Evolutionary conservation across 2,113 vertebrate species (phyloP).

Genomic region (Pelvicachromis taeniatus): DNA sequence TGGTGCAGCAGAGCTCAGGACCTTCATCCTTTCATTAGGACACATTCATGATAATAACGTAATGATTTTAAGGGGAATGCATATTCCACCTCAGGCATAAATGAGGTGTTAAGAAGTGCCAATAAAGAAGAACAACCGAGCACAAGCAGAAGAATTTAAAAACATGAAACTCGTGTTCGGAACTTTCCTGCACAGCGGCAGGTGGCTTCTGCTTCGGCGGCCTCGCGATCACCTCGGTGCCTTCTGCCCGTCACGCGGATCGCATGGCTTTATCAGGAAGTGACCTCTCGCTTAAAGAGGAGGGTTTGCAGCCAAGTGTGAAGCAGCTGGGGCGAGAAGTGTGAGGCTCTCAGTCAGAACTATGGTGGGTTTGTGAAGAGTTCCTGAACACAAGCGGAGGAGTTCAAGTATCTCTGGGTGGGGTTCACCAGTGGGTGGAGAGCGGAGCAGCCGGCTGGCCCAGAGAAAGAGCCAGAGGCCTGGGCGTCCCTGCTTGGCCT

Average conservation of each 20-base stretch:
- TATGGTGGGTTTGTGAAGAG: not conserved
- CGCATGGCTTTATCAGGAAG: not conserved
- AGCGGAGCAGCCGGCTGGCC: too few species aligned
- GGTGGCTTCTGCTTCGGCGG: rapidly evolving
- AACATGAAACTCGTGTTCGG: not conserved
- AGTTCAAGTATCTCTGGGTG: not conserved
- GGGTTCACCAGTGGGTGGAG: not conserved
- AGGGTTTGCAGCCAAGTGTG: not conserved
- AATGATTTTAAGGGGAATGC: not conserved
- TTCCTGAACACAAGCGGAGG: too few species aligned
- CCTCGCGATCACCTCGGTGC: not conserved
- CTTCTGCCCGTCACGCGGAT: not conserved
- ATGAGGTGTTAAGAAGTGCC: not conserved
- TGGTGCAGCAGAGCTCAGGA: not conserved
- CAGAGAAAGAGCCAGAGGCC: rapidly evolving
- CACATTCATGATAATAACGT: not conserved
- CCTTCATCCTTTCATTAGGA: not conserved
- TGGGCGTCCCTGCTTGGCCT: not conserved
- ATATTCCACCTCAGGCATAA: not conserved
- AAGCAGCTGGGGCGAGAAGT: not conserved
- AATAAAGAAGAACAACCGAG: not conserved
- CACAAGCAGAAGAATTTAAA: not conserved
- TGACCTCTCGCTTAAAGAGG: not conserved
- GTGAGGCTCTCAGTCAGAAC: not conserved
- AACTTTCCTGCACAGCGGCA: not conserved